These are phyloP conservation scores for Sebastes fasciatus DNA, from an alignment of 2,113 vertebrate species.

Conservation along the genomic window DNA sequence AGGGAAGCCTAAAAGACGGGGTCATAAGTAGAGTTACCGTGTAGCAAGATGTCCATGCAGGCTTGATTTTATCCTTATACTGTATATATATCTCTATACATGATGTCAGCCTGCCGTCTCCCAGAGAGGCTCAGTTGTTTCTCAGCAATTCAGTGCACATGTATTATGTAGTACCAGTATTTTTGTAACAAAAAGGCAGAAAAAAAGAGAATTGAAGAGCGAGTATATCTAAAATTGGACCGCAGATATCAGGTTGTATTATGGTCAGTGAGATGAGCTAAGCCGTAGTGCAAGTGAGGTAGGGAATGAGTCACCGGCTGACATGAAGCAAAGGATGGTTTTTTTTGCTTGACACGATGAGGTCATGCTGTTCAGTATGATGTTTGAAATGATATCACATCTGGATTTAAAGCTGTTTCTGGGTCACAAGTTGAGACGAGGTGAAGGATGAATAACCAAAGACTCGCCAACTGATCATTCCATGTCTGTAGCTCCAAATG, in stretches of 20 bases:
- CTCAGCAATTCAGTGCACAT: background rate
- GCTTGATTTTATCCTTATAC: background rate
- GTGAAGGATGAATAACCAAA: background rate
- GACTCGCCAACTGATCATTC: background rate
- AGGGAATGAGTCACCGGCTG: constrained; percentile 31
- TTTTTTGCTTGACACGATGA: constrained; percentile 5
- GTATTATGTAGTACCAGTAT: background rate
- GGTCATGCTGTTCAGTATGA: background rate
- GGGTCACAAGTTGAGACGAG: background rate
- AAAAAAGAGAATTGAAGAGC: background rate
- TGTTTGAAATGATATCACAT: background rate
- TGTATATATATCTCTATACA: background rate
- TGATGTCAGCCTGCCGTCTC: background rate
- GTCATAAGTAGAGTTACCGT: background rate
- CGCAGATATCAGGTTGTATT: constrained; percentile 24
- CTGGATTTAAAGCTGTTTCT: background rate
- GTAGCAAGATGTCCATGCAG: background rate
- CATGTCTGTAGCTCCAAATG: background rate
- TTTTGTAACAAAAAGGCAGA: constrained; percentile 6
- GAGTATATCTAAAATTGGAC: constrained; percentile 15
- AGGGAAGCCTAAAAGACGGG: background rate
- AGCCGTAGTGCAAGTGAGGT: background rate
- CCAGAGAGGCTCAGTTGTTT: background rate
- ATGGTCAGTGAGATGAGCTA: constrained; percentile 19
- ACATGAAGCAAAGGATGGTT: constrained; percentile 3